phyloP scores from a whole-genome alignment of 2,113 vertebrate species.

The Myrmecobius fasciatus region DNA sequence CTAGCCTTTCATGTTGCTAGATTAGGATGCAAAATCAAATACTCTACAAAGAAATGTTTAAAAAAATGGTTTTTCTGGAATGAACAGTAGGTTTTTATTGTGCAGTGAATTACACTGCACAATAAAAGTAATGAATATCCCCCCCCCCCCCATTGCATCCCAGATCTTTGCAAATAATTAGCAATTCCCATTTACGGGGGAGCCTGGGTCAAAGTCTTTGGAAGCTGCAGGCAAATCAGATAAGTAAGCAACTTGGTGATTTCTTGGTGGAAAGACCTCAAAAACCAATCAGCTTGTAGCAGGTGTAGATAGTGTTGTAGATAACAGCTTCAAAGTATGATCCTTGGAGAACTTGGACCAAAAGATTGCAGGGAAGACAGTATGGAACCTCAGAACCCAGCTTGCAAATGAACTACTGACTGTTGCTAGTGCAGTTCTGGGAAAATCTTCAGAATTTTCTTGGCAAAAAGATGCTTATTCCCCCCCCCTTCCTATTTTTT shows the following conservation, averaged over 20 bases:
- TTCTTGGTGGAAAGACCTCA: constrained; percentile 16
- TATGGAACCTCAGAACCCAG: constrained; percentile 17
- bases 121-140: constrained; percentile 35
- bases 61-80: constrained; percentile 49
- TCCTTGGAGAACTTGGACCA: constrained; percentile 13
- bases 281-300: background rate
- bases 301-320: background rate
- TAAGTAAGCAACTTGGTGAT: constrained; percentile 44
- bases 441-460: constrained; percentile 50
- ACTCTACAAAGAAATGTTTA: constrained; percentile 6
- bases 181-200: constrained; percentile 29
- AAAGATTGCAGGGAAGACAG: background rate
- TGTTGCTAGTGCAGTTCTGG: constrained; percentile 33
- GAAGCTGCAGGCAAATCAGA: constrained; percentile 29
- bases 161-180: constrained; percentile 68
- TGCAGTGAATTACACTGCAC: constrained; percentile 61
- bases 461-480: constrained; percentile 17
- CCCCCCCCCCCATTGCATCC: background rate
- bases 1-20: background rate
- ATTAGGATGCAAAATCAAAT: background rate
- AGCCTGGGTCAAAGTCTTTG: constrained; percentile 50
- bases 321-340: constrained; percentile 1
- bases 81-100: constrained; percentile 41
- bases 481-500: background rate
- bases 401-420: constrained; percentile 37